Evolutionary conservation across 2,797 vertebrate genomes (phyloP), one percentile per base, ranked within the genome.

Genomic region (Propithecus deckenii): DNA sequence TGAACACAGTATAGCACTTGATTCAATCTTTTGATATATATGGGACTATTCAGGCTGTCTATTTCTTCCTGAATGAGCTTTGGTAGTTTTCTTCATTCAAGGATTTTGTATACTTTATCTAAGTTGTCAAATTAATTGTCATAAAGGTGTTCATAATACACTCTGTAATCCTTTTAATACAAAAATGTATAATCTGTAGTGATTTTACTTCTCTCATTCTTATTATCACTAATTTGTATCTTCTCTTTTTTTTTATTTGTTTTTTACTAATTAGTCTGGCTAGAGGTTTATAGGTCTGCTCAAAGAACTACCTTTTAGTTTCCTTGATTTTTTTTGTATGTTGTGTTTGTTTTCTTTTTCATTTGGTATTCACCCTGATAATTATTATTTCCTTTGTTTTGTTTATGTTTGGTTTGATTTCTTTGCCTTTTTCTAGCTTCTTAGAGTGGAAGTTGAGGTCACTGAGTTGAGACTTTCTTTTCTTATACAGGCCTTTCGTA

Each of bases 21-120:
- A 8, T 80, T 87, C 7, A 63, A 63, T 72, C 81, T 20, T 91
- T 63, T 94, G 78, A 83, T 78, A 83, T 7, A 35, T 63, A 38
- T 81, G 11, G 13, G 5, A 59, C 50, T 38, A 32, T 38, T 85
- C 4, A 59, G 76, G 61, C 50, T 59, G 52, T 85, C 50, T 41
- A 35, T 89, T 95, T 95, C 52, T 92, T 94, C 50, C 17, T 87
- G 71, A 80, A 30, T 69, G 46, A 92, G 22, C n/a, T 92, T 94
- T 52, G 46, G 23, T 83, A 80, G 32, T 81, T 94, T 81, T 67
- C 85, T 15, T 61, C 41, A 61, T 59, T 48, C 22, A 89, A 63
- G 22, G 38, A 74, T 69, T 93, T 91, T 90, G 46, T 63, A 35
- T 57, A 57, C 17, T 89, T 71, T 93, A 41, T 30, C 22, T 83